These are phyloP conservation scores for Scaptomyza cyrtandrae DNA, from an alignment of 2,888 invertebrate genomes.

Conservation along the genomic window DNA sequence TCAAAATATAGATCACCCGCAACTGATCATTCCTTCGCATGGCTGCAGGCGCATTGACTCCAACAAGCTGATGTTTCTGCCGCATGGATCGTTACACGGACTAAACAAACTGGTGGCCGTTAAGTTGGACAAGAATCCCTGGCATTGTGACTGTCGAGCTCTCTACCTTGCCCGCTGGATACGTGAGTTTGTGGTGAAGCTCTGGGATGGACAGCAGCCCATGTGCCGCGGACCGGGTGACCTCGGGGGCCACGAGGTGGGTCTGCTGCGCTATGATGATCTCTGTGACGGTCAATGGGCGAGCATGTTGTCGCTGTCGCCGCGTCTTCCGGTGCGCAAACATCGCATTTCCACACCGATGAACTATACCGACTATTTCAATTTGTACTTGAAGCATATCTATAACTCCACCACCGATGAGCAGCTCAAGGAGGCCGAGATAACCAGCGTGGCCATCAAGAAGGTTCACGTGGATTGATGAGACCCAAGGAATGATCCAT, in stretches of 20 bases:
- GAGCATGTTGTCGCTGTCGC: slow-evolving; percentile 86
- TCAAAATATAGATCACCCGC: not conserved
- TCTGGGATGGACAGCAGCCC: slow-evolving; percentile 86
- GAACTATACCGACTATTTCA: slow-evolving; percentile 84
- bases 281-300: slow-evolving; percentile 90
- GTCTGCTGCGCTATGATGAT: slow-evolving; percentile 87
- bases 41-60: slow-evolving; percentile 86
- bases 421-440: slow-evolving; percentile 70
- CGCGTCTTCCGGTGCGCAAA: slow-evolving; percentile 83
- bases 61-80: slow-evolving; percentile 88
- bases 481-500: not conserved
- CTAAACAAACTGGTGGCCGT: slow-evolving; percentile 86
- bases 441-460: slow-evolving; percentile 71
- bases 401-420: slow-evolving; percentile 79
- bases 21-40: not conserved
- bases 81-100: slow-evolving; percentile 86
- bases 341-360: slow-evolving; percentile 83
- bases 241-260: slow-evolving; percentile 85
- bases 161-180: slow-evolving; percentile 88
- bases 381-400: slow-evolving; percentile 83
- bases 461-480: slow-evolving; percentile 65
- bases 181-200: slow-evolving; percentile 84
- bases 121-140: slow-evolving; percentile 87
- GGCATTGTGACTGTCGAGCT: slow-evolving; percentile 88
- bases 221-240: slow-evolving; percentile 86